Percentiles rank a stretch among this genome's conserved stretches.
These are phyloP conservation scores for Diglossa brunneiventris DNA, from an alignment of 2,113 vertebrate genomes.

Conservation along the genomic window DNA sequence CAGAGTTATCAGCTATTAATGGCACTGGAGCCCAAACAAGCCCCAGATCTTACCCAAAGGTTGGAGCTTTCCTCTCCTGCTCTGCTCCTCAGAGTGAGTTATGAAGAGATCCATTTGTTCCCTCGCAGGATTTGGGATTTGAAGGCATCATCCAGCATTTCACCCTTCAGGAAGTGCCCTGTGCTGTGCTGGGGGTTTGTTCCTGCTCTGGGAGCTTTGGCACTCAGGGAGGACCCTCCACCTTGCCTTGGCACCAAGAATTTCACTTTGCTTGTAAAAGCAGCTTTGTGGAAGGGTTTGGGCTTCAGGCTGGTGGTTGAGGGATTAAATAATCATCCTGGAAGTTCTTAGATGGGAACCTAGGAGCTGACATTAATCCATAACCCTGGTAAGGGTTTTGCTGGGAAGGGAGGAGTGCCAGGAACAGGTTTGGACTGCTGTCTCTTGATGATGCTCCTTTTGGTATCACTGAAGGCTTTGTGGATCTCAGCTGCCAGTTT, in stretches of 20 bases:
- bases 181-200: rapidly evolving
- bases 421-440: rapidly evolving
- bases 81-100: background rate
- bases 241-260: background rate
- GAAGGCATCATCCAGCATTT: background rate
- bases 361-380: background rate
- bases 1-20: background rate
- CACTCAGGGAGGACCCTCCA: background rate
- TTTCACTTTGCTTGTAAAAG: background rate
- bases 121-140: background rate
- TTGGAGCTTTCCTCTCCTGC: background rate
- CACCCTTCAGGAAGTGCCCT: background rate
- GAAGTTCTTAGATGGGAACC: background rate
- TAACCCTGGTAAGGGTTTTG: background rate
- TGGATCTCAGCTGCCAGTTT: background rate
- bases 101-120: background rate
- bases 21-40: background rate
- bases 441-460: background rate
- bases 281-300: background rate
- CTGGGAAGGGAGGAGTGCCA: background rate
- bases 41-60: background rate
- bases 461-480: background rate
- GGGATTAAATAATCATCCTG: too few relatives aligned
- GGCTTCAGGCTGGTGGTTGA: background rate
- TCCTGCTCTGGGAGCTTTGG: background rate